These are phyloP conservation scores for Trematocara unimaculatum DNA, from an alignment of 2,113 vertebrate species.

Conservation along the genomic window DNA sequence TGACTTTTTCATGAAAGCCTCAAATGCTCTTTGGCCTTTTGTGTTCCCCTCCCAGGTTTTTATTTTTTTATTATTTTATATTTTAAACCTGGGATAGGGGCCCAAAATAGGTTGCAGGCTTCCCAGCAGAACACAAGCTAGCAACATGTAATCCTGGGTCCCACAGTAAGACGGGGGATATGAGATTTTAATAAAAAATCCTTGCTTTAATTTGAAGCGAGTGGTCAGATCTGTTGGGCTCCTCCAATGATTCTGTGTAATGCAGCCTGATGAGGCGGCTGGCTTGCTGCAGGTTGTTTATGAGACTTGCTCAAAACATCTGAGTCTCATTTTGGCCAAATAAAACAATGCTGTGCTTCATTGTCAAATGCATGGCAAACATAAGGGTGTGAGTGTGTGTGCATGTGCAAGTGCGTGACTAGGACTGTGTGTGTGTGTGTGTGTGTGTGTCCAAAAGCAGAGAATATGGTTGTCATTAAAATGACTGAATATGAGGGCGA, in stretches of 20 bases:
- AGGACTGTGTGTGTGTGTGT: neutral
- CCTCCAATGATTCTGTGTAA: constrained; percentile 12
- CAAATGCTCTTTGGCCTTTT: neutral
- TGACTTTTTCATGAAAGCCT: neutral
- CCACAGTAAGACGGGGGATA: constrained; percentile 6
- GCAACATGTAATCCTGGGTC: neutral
- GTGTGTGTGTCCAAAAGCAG: neutral
- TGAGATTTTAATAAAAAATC: constrained; percentile 6
- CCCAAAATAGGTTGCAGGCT: constrained; percentile 30
- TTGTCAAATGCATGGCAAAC: constrained; percentile 50
- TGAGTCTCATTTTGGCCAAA: constrained; percentile 57
- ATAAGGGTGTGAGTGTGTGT: constrained; percentile 21
- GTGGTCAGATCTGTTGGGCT: constrained; percentile 13
- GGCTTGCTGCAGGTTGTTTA: constrained; percentile 61
- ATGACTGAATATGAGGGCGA: constrained; percentile 52
- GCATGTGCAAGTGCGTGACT: neutral
- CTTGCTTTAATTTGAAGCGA: constrained; percentile 8
- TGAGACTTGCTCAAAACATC: constrained; percentile 48
- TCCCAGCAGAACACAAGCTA: neutral
- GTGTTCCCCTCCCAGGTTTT: neutral
- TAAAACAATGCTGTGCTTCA: constrained; percentile 55
- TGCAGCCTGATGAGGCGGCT: constrained; percentile 25
- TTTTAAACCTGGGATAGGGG: neutral
- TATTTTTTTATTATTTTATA: neutral
- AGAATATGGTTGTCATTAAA: constrained; percentile 68